These are phyloP conservation scores for Semotilus atromaculatus DNA, from an alignment of 2,797 vertebrate species.

Conservation along the genomic window DNA sequence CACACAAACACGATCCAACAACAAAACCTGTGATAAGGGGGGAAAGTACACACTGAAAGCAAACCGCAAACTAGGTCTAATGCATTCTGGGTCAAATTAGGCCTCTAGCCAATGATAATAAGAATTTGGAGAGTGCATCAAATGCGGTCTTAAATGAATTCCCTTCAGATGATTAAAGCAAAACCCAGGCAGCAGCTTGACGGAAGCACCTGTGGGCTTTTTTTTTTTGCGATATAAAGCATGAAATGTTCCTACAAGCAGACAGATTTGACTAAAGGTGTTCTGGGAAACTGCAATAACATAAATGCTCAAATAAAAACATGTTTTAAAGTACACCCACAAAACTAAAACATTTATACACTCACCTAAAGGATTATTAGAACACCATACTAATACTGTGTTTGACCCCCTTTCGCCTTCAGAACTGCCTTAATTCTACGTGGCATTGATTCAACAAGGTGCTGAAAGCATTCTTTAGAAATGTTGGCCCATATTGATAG, in stretches of 20 bases:
- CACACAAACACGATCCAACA: conserved; percentile 34
- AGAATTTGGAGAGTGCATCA: conserved; percentile 53
- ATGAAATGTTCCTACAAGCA: background rate
- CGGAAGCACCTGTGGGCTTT: conserved; percentile 23
- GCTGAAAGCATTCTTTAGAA: no score
- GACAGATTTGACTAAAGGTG: background rate
- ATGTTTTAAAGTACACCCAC: background rate
- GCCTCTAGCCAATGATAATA: conserved; percentile 60
- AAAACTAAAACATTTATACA: background rate
- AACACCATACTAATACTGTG: no score
- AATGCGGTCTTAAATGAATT: conserved; percentile 52
- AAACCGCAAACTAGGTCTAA: conserved; percentile 49
- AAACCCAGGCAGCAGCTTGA: conserved; percentile 51
- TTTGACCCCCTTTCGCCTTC: no score
- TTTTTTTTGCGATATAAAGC: background rate
- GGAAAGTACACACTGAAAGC: conserved; percentile 43
- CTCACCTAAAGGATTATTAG: no score
- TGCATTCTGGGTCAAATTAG: conserved; percentile 57
- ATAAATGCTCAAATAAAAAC: no score
- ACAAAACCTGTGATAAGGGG: conserved; percentile 28
- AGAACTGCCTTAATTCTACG: no score
- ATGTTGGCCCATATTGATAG: no score
- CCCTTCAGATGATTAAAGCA: conserved; percentile 52
- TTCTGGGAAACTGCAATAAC: background rate
- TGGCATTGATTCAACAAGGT: no score